Evolutionary conservation across 1,140 invertebrate genomes (phyloP).

Genomic region (Oedothorax gibbosus): DNA sequence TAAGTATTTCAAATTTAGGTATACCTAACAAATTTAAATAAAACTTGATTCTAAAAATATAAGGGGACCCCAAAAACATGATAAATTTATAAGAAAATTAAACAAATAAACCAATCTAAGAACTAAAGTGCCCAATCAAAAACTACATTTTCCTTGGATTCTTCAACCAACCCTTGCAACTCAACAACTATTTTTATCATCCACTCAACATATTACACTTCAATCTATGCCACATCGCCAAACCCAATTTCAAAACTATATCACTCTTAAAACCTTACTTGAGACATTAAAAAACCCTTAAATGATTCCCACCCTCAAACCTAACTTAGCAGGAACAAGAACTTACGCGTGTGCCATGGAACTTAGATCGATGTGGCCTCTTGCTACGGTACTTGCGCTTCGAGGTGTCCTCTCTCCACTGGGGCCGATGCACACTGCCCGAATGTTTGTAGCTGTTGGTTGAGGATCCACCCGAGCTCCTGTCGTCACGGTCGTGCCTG

Average conservation of each 20-base stretch:
- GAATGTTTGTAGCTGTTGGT: slow-evolving; percentile 23
- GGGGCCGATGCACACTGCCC: slow-evolving; percentile 42
- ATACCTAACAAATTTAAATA: no score
- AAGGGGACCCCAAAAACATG: no score
- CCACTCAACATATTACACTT: not conserved
- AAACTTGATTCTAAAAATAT: no score
- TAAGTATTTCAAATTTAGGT: no score
- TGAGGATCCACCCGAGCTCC: slow-evolving; percentile 33
- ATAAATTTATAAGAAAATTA: no score
- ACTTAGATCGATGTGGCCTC: slow-evolving; percentile 46
- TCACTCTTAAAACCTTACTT: not conserved
- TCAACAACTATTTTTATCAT: no score
- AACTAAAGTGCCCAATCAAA: no score
- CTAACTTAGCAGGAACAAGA: slow-evolving; percentile 4
- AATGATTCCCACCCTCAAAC: not conserved
- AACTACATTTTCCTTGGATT: no score
- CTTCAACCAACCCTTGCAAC: no score
- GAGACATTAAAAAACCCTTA: not conserved
- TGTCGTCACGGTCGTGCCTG: not conserved
- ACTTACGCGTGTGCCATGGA: slow-evolving; percentile 47
- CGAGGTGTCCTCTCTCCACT: slow-evolving; percentile 54
- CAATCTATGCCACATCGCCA: not conserved
- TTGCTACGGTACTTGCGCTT: slow-evolving; percentile 54
- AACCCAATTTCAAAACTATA: not conserved
- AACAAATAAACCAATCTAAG: no score